Evolutionary conservation across 2,888 invertebrate genomes (phyloP), one percentile per base, ranked within the genome.

Genomic region (Conomelus anceps): DNA sequence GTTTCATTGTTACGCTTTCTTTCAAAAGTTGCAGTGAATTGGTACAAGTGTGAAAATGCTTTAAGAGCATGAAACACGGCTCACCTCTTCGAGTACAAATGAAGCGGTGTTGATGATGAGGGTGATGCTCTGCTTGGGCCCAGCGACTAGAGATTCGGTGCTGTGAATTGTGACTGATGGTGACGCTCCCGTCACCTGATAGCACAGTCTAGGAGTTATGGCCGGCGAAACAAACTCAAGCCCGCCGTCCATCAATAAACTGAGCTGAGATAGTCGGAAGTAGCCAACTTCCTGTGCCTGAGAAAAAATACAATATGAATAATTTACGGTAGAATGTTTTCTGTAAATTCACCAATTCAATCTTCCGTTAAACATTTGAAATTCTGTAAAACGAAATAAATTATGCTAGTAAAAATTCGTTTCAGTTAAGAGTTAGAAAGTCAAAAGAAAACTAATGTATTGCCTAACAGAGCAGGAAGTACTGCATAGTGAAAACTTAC

Each of bases 91-190:
- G 9, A 88, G 63, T 4, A 84, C 23, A 41, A 17, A 88, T 22
- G 88, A 84, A 22, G 89, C 90, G 22, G 89, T 90, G 88, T 89
- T 89, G 22, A 98, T 95, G 85, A 96, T 95, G 89, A 98, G 92
- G 91, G 96, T 95, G 94, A 98, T 95, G 22, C 95, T 94, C 93
- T 98, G 98, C 91, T 96, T 96, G 91, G 98, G 94, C 0, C 98
- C 98, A 0, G 97, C 97, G 7, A 98, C 94, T 86, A 98, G 94
- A 92, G 97, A 96, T 91, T 96, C 96, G 20, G 87, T 88, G 86
- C 94, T 93, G 92, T 96, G 93, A 91, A 95, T 92, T 92, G 94
- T 93, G 92, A 94, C 93, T 0, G 93, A 94, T 1, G 95, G 94
- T 90, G 94, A 94, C 0, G 94, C 95, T 89, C 95, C 95, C 0